Evolutionary conservation across 1,140 invertebrate species (phyloP).

Genomic region (Chironomus striatipennis): DNA sequence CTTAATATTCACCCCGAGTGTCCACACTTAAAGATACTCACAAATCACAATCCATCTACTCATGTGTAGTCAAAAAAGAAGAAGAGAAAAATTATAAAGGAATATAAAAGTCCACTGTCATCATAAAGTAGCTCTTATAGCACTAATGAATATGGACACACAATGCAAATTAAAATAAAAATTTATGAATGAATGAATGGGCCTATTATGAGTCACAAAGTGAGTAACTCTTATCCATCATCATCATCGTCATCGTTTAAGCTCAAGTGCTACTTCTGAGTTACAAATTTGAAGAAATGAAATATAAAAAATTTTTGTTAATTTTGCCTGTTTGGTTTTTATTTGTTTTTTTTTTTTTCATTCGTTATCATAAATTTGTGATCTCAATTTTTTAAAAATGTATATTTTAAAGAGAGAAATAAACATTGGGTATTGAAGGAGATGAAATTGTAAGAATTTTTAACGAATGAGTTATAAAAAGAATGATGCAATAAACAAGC

Average conservation of each 20-base stretch:
- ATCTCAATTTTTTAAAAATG: neutral
- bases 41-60: too few species aligned
- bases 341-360: neutral
- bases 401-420: too few species aligned
- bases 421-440: too few species aligned
- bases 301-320: too few species aligned
- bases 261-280: too few species aligned
- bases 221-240: conserved; percentile 11
- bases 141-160: neutral
- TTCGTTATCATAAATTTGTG: neutral
- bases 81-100: neutral
- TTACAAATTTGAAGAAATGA: too few species aligned
- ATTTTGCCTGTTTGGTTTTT: neutral
- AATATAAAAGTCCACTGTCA: neutral
- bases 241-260: neutral
- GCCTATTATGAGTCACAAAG: neutral
- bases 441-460: too few species aligned
- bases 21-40: too few species aligned
- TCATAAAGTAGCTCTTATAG: neutral
- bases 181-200: neutral
- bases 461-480: too few species aligned
- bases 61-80: neutral
- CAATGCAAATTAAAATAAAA: conserved; percentile 14
- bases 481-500: too few species aligned
- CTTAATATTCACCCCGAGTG: too few species aligned